A percentile compares a stretch with the other conserved stretches of the same genome.
These are phyloP conservation scores for Dichetophora obliterata DNA, from an alignment of 2,888 invertebrate genomes.

Conservation along the genomic window DNA sequence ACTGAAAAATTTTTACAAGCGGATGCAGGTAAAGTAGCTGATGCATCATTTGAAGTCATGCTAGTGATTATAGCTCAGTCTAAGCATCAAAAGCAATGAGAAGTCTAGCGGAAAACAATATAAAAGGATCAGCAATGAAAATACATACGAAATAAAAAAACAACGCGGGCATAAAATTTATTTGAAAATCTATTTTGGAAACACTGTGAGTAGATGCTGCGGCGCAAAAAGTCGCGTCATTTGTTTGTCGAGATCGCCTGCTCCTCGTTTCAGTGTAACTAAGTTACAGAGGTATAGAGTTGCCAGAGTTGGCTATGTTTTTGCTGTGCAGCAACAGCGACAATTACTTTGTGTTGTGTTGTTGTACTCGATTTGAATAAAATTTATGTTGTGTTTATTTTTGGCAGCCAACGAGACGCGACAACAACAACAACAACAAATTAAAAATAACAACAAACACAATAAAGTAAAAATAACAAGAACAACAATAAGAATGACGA, in stretches of 20 bases:
- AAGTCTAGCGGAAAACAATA: not conserved
- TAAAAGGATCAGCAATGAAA: not conserved
- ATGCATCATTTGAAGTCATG: too few species aligned
- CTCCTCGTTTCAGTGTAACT: too few species aligned
- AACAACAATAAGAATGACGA: slow-evolving; percentile 21
- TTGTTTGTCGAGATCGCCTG: not conserved
- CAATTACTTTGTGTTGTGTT: slow-evolving; percentile 16
- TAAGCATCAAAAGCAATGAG: not conserved
- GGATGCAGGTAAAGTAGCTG: too few species aligned
- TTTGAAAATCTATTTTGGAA: slow-evolving; percentile 25
- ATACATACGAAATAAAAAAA: not conserved
- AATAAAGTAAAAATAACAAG: not conserved
- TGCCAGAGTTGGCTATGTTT: slow-evolving; percentile 15
- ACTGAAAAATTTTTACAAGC: too few species aligned
- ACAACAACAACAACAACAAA: slow-evolving; percentile 8
- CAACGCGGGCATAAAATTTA: slow-evolving; percentile 21
- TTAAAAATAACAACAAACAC: not conserved
- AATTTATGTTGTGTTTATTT: slow-evolving; percentile 59
- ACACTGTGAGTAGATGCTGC: not conserved
- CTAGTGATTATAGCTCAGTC: not conserved
- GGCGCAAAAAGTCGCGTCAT: not conserved
- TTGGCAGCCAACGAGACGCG: slow-evolving; percentile 20
- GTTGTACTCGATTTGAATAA: slow-evolving; percentile 47
- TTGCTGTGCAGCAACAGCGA: slow-evolving; percentile 2
- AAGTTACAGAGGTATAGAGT: not conserved